Base-by-base conservation (phyloP, 2,113 vertebrate genomes). In the Mormoops blainvillei region DNA sequence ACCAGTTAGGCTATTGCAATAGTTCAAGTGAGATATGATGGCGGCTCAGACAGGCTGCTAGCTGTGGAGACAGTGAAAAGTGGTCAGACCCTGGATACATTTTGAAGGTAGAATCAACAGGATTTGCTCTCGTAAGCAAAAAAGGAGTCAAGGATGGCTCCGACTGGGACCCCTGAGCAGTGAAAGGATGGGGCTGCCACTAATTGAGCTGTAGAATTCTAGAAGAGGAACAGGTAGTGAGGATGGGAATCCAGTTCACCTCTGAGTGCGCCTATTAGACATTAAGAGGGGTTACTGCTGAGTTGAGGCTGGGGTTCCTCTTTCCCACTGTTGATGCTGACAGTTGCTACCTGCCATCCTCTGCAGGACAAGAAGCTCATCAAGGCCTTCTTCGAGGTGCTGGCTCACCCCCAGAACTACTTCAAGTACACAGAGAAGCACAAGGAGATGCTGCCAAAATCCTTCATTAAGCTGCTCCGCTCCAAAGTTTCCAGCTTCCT, bases 351-450 rank as follows among this genome's bases (percentile, higher is more conserved):
- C 78, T 73, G 58, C 93, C 68, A 94, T 95, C 95, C 96, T 89
- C 91, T 8, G 0, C 98, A 99, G 99, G 99, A 99, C 98, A 99
- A 99, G 99, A 99, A 99, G 98, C 99, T 99, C 98, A 99, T 99
- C 98, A 99, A 99, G 98, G 99, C 99, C 96, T 99, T 99, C 98
- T 99, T 99, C 0, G 99, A 99, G 1, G 99, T 99, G 97, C 98
- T 99, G 98, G 99, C 99, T 0, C 99, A 99, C 95, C 99, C 99
- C 89, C 99, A 99, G 98, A 99, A 99, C 99, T 99, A 99, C 98
- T 99, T 99, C 98, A 99, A 99, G 98, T 99, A 99, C 98, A 99
- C 99, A 4, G 99, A 99, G 98, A 99, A 99, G 96, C 99, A 99
- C 98, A 99, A 99, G 97, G 99, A 99, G 98, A 99, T 99, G 99